These are phyloP conservation scores for Gortyna flavago DNA, from an alignment of 2,888 invertebrate genomes.

Conservation along the genomic window DNA sequence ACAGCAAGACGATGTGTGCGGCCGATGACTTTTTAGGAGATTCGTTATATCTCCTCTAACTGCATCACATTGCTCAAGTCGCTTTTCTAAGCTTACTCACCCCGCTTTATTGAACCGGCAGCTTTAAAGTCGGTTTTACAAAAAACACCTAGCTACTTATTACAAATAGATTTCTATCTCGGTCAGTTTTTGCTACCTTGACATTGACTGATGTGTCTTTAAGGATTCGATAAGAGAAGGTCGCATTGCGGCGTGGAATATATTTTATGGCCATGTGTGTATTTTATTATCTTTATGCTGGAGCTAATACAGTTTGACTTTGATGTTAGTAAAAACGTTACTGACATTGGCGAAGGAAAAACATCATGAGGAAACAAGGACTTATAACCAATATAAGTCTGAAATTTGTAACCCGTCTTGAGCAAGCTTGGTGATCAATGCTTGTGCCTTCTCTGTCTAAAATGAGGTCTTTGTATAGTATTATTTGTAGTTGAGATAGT, in stretches of 20 bases:
- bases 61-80: not conserved
- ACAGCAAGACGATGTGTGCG: not conserved
- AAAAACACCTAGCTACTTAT: slow-evolving; percentile 55
- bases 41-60: not conserved
- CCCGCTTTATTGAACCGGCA: not conserved
- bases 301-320: not conserved
- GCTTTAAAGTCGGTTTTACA: slow-evolving; percentile 12
- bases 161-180: slow-evolving; percentile 60
- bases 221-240: slow-evolving; percentile 51
- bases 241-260: slow-evolving; percentile 17
- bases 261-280: slow-evolving; percentile 34
- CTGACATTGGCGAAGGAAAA: too few relatives aligned
- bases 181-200: slow-evolving; percentile 67
- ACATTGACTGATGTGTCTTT: slow-evolving; percentile 71
- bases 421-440: not conserved
- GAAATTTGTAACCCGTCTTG: not conserved
- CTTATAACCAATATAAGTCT: not conserved
- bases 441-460: not conserved
- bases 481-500: not conserved
- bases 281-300: slow-evolving; percentile 1
- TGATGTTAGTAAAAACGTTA: not conserved
- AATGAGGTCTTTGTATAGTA: not conserved
- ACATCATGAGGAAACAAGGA: too few relatives aligned
- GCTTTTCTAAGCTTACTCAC: not conserved
- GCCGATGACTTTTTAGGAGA: not conserved